Base-by-base conservation (phyloP, 2,888 invertebrate genomes). In the Imbricaverruca yamaguchii region DNA sequence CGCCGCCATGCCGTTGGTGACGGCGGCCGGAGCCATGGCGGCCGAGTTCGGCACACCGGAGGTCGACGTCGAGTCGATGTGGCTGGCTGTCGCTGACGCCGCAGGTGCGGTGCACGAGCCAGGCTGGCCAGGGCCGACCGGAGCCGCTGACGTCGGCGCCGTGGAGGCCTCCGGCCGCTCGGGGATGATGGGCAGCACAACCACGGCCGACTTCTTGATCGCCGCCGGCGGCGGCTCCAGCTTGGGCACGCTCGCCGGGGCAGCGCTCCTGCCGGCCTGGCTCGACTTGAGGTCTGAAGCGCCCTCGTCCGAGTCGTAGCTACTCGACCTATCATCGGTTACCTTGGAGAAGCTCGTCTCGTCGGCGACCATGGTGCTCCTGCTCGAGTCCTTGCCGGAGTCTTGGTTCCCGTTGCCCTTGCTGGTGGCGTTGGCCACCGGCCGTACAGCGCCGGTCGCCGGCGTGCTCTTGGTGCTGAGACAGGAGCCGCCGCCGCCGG, bases 111-210 rank as follows among this genome's bases (percentile, higher is more conserved):
- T n/a, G n/a, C n/a, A n/a, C n/a, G n/a, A n/a, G n/a, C n/a, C n/a
- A n/a, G n/a, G n/a, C n/a, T n/a, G n/a, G n/a, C n/a, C n/a, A n/a
- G n/a, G n/a, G n/a, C n/a, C n/a, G n/a, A n/a, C n/a, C n/a, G n/a
- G n/a, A 23, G 55, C 0, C 9, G 80, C 67, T 23, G 77, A n/a
- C 55, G 80, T 55, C 53, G 83, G 91, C 84, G 90, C 92, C 82
- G 90, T 90, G 86, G 91, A 92, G 82, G 91, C 88, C 83, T 91
- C 87, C 86, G 91, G 91, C 21, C 82, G 83, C 65, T 83, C 82
- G 6, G 82, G 83, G 80, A 83, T 81, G 79, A 81, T 67, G 63
- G 83, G 82, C 69, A 83, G 80, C 8, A 83, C 82, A 69, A 84
- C 83, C 11, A 83, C 81, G 12, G 83, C 82, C 39, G 82, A 82